Base-by-base conservation (phyloP, 2,888 invertebrate species). In the Ophion slaviceki region DNA sequence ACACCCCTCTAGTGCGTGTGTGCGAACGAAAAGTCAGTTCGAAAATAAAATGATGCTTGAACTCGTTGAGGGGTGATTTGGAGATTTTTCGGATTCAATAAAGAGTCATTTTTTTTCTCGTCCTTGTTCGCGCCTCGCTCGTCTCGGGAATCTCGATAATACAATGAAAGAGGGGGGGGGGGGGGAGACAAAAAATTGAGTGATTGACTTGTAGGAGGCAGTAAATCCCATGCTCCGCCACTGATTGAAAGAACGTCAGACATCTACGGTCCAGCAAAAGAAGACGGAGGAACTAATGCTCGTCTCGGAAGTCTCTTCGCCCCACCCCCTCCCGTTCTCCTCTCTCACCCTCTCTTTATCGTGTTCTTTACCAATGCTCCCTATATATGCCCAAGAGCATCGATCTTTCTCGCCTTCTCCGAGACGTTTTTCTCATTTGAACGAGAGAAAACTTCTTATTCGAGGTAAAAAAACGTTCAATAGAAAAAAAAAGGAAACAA, bases 381-480 rank as follows among this genome's bases (percentile, higher is more conserved):
- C 6, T 20, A 20, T 67, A 74, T 80, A 80, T 61, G 68, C 24
- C 10, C 45, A 61, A n/a, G 28, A 78, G 71, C 77, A 84, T 84
- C 80, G 80, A 80, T 84, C 76, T 72, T 74, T 72, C 20, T 62
- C 74, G 62, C 53, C 64, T 53, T 70, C 61, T 53, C 14, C 36
- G 68, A 70, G 79, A 66, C 79, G 53, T 82, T 82, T 81, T 82
- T 82, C 79, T 80, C 82, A 80, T 82, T 82, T 76, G 62, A 57
- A 47, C 64, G 36, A 59, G 67, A 66, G 71, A 61, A 24, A 28
- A 77, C 77, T 67, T 78, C 57, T 57, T 59, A 67, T 77, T 77
- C 77, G 28, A 32, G 6, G 7, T 36, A 66, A 36, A 24, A 40
- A 17, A 47, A 40, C 71, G 40, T 32, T 53, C 75, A 85, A 45